Evolutionary conservation across 92 coral and sea anemone species (phyloP), one percentile per base, ranked within the genome.

Genomic region (Zoanthus gigantus): DNA sequence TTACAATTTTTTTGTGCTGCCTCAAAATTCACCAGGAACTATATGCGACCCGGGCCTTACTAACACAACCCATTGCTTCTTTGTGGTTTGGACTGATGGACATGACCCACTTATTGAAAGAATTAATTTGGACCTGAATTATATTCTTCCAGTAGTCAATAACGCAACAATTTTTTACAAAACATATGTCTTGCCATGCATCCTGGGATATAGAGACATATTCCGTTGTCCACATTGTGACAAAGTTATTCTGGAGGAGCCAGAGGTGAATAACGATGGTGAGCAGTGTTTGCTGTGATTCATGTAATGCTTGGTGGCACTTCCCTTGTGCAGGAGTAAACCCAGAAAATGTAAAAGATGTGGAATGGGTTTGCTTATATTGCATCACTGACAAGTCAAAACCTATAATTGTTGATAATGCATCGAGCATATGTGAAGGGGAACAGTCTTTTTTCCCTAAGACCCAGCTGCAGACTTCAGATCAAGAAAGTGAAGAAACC

Each of bases 281-380:
- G 30, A 61, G 29, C 75, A 71, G 75, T 71, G 75, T 71, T 71
- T 71, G 47, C 75, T 71, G 75, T 71, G 75, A 31, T 71, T 71
- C 75, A 71, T 71, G 75, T 71, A 31, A 71, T 37, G 75, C 45
- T 29, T 71, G 75, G 75, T 71, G 75, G 75, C 75, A 71, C 75
- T 71, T 71, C 75, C 75, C 75, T 71, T 71, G 48, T 31, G 44
- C 75, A 71, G 75, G 47, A 31, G 75, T 71, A 37, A 71, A 48
- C 48, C n/a, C 75, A 71, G 48, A 71, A 71, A 71, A 71, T 71
- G 47, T 71, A 71, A 71, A 71, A 31, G 75, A 71, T 71, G 75
- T 71, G 14, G 75, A 71, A 15, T 37, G 47, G 75, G 47, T 71
- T 71, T 71, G 75, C 75, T 71, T 47, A 71, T 71, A 71, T 71